Evolutionary conservation across 1,140 invertebrate species (phyloP).

Genomic region (Polypedilum pembai): DNA sequence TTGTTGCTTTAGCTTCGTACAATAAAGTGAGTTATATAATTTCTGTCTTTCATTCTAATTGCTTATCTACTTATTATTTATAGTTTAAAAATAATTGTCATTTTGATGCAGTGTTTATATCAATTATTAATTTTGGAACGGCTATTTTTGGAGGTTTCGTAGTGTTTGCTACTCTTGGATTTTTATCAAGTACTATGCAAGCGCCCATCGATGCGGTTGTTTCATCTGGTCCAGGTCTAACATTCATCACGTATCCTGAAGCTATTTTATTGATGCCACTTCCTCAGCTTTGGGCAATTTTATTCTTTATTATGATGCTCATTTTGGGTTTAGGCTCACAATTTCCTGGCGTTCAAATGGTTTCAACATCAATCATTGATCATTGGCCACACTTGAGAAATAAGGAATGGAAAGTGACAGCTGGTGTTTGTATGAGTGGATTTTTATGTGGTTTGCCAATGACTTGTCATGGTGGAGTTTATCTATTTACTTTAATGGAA

Average conservation of each 20-base stretch:
- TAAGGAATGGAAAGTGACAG: conserved; percentile 52
- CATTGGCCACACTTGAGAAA: conserved; percentile 56
- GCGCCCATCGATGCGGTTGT: conserved; percentile 53
- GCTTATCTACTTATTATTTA: conserved; percentile 32
- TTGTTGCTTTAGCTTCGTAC: conserved; percentile 67
- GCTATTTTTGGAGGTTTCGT: conserved; percentile 68
- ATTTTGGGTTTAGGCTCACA: conserved; percentile 71
- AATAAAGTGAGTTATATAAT: conserved; percentile 56
- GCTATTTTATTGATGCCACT: conserved; percentile 69
- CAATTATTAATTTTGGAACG: conserved; percentile 61
- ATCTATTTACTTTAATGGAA: conserved; percentile 68
- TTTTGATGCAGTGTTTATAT: conserved; percentile 58
- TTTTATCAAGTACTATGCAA: conserved; percentile 59
- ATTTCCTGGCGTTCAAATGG: conserved; percentile 73
- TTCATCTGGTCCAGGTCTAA: conserved; percentile 63
- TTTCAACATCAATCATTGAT: conserved; percentile 67
- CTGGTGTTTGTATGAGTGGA: conserved; percentile 51
- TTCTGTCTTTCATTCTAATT: conserved; percentile 46
- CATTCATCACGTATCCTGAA: conserved; percentile 70
- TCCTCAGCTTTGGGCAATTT: conserved; percentile 66
- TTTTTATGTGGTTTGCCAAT: conserved; percentile 61
- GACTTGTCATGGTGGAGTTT: conserved; percentile 64
- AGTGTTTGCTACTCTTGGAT: conserved; percentile 76
- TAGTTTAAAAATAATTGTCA: conserved; percentile 58
- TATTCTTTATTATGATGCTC: conserved; percentile 81